Evolutionary conservation across 2,113 vertebrate genomes (phyloP).

Genomic region (Pelecanus crispus): DNA sequence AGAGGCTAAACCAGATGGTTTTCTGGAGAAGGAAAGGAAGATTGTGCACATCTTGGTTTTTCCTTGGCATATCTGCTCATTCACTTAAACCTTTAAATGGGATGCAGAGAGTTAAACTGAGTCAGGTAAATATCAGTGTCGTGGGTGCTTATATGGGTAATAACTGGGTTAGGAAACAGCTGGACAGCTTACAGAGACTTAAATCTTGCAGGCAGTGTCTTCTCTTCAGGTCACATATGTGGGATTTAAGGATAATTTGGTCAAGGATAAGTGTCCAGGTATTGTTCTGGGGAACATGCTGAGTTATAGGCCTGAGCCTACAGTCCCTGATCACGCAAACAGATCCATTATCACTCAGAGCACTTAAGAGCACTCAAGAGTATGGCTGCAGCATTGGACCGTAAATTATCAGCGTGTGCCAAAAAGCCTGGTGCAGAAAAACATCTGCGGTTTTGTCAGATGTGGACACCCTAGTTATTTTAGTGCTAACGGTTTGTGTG

Average conservation of each 20-base stretch:
- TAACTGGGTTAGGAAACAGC: not conserved
- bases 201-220: not conserved
- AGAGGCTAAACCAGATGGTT: not conserved
- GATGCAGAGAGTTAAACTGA: not conserved
- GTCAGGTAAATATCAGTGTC: not conserved
- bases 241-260: not conserved
- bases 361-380: constrained; percentile 43
- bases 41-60: not conserved
- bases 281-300: not conserved
- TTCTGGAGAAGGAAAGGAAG: not conserved
- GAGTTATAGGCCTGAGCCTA: not conserved
- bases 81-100: not conserved
- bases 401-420: not conserved
- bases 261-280: not conserved
- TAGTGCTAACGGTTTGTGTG: not conserved
- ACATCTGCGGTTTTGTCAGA: not conserved
- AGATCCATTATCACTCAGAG: constrained; percentile 25
- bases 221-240: not conserved
- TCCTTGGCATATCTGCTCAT: not conserved
- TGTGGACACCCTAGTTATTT: not conserved
- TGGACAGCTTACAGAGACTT: not conserved
- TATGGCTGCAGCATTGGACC: not conserved
- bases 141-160: not conserved
- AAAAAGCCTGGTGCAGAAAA: constrained; percentile 15
- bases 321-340: not conserved